Base-by-base conservation (phyloP, 2,797 vertebrate genomes). In the Morus bassanus region DNA sequence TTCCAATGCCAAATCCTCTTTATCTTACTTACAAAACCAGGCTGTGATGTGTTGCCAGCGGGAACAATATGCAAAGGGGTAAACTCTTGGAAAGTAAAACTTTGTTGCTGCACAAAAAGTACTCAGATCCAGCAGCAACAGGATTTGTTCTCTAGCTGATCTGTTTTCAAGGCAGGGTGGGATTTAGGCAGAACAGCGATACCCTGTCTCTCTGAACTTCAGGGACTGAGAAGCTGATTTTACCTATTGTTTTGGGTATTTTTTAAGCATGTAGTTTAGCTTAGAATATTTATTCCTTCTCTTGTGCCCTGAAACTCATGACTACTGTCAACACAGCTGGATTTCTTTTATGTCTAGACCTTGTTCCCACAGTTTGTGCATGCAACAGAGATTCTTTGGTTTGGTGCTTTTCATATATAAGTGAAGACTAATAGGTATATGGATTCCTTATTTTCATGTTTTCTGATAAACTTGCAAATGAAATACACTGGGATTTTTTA, bases 31-130 rank as follows among this genome's bases (percentile, higher is more conserved):
- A 67, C 72, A 86, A 69, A 95, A 63, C 1, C 67, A 50, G 65
- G 35, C 94, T 96, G 65, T 94, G 93, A 88, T 93, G 87, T 84
- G 92, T 31, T 96, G 95, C 93, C 91, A 96, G 84, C 4, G 2
- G 65, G 50, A 89, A 54, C 54, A 85, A 76, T 50, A 63, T 63
- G 68, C 63, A 61, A 61, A 24, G 11, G 72, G 61, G n/a, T 64
- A 53, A 89, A 87, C 6, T 53, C 74, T 84, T 69, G 70, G 54
- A 88, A 88, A 51, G 30, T 50, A 82, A 82, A 83, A 35, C 27
- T 85, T 69, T 89, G 79, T 37, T 89, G 61, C 79, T 73, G 43
- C 76, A 73, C 45, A 81, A 35, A 83, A 91, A n/a, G 3, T 35
- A 10, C 69, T 93, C 69, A 30, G 51, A 86, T 23, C 19, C 56